These are phyloP conservation scores for Hylaeus volcanicus DNA, from an alignment of 1,140 invertebrate genomes.

Conservation along the genomic window DNA sequence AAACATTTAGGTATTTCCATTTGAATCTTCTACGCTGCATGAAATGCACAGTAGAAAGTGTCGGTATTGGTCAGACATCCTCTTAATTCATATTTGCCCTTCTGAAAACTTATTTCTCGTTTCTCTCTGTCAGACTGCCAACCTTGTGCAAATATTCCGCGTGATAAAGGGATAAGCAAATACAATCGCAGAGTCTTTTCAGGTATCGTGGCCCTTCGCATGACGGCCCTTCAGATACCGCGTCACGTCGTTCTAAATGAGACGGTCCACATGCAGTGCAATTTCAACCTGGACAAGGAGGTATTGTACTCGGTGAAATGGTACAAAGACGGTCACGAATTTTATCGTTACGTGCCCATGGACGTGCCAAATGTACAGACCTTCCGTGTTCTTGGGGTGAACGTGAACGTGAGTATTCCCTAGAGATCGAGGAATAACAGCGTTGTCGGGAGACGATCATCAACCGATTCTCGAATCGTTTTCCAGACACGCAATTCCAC, in stretches of 20 bases:
- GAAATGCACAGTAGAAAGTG: no score
- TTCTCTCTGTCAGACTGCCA: no score
- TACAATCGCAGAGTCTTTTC: not conserved
- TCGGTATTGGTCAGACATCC: not conserved
- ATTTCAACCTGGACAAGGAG: constrained; percentile 90
- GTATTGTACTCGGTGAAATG: constrained; percentile 92
- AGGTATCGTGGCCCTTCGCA: constrained; percentile 79
- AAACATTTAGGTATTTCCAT: no score
- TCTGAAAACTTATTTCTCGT: no score
- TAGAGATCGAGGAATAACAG: not conserved
- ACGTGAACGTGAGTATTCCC: constrained; percentile 88
- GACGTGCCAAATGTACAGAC: constrained; percentile 87
- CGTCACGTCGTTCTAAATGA: constrained; percentile 85
- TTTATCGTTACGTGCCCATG: constrained; percentile 90
- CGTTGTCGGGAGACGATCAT: not conserved
- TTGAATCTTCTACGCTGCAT: no score
- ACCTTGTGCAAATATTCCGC: no score
- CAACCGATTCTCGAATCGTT: not conserved
- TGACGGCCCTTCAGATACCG: constrained; percentile 86
- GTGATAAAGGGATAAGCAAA: not conserved
- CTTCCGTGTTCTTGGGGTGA: constrained; percentile 88
- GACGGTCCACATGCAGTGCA: constrained; percentile 87
- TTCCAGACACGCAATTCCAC: constrained; percentile 87
- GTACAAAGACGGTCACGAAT: constrained; percentile 94
- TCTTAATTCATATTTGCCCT: not conserved